Conservation (phyloP, 1,140 invertebrate species). For the Caenorhabditis tropicalis region DNA sequence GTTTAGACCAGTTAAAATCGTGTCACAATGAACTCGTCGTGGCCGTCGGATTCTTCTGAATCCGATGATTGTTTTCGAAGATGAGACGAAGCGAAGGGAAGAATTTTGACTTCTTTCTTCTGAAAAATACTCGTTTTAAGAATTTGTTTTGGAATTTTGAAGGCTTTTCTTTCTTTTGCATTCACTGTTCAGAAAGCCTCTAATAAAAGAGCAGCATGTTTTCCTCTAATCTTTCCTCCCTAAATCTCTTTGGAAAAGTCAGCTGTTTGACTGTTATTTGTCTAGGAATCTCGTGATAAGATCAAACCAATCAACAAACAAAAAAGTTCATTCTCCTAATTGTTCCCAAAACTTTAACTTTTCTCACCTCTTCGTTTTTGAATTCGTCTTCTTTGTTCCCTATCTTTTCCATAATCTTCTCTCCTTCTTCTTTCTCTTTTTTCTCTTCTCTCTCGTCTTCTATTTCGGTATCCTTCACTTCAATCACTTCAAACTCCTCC, state of each 20-base stretch:
- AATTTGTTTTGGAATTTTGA: too few relatives aligned
- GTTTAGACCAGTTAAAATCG: not conserved
- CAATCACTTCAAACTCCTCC: slow-evolving; percentile 36
- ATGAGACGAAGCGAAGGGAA: not conserved
- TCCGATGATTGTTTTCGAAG: not conserved
- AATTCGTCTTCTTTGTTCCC: not conserved
- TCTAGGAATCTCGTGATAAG: not conserved
- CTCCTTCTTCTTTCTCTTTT: too few relatives aligned
- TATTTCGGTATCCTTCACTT: not conserved
- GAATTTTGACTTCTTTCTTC: not conserved
- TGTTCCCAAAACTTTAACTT: not conserved
- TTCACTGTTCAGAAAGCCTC: too few relatives aligned
- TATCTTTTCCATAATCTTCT: not conserved
- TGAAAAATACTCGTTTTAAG: not conserved
- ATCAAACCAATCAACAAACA: not conserved
- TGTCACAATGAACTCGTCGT: not conserved
- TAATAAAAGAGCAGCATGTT: too few relatives aligned
- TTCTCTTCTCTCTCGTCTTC: not conserved
- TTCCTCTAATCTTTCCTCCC: not conserved
- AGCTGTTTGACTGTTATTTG: not conserved
- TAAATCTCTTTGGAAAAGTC: not conserved
- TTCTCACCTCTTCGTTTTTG: not conserved
- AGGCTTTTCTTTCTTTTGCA: too few relatives aligned
- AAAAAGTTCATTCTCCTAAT: not conserved
- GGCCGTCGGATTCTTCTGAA: not conserved